Evolutionary conservation across 1,140 invertebrate genomes (phyloP).

Genomic region (Wiebesia pumilae): DNA sequence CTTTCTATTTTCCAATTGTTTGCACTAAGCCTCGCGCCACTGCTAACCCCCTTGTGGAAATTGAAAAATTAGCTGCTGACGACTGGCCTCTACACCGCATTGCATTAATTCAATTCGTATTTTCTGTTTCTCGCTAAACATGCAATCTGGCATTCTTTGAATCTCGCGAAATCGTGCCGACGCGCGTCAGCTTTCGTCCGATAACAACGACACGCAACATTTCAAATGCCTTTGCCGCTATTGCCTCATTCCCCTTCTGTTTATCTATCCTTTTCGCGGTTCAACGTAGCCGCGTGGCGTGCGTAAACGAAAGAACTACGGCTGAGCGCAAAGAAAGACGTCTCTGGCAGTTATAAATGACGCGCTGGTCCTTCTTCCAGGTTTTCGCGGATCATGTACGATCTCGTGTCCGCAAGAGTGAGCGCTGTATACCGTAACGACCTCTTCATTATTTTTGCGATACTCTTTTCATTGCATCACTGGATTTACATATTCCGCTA

Average conservation of each 20-base stretch:
- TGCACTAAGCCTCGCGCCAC: not conserved
- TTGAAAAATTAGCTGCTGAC: slow-evolving; percentile 4
- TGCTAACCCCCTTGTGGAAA: not conserved
- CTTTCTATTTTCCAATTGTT: not conserved
- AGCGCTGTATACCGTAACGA: not conserved
- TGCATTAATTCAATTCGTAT: not conserved
- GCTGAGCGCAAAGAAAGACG: not conserved
- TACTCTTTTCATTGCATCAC: not conserved
- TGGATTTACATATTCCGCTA: not conserved
- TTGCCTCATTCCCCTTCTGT: not conserved
- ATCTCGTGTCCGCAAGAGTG: not conserved
- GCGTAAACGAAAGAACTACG: slow-evolving; percentile 19
- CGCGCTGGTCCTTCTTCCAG: not conserved
- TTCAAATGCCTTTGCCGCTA: slow-evolving; percentile 11
- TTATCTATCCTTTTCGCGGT: not conserved
- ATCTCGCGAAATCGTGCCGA: not conserved
- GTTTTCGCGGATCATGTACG: slow-evolving; percentile 23
- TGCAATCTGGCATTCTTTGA: slow-evolving; percentile 9
- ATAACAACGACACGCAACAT: not conserved
- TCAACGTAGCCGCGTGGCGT: too few relatives aligned
- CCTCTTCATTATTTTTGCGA: not conserved
- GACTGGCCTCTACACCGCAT: not conserved
- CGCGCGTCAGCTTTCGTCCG: not conserved
- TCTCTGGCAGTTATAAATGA: slow-evolving; percentile 42
- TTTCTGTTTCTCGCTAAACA: not conserved